Conservation (phyloP, 2,888 invertebrate genomes). For the Aspidapion aeneum region DNA sequence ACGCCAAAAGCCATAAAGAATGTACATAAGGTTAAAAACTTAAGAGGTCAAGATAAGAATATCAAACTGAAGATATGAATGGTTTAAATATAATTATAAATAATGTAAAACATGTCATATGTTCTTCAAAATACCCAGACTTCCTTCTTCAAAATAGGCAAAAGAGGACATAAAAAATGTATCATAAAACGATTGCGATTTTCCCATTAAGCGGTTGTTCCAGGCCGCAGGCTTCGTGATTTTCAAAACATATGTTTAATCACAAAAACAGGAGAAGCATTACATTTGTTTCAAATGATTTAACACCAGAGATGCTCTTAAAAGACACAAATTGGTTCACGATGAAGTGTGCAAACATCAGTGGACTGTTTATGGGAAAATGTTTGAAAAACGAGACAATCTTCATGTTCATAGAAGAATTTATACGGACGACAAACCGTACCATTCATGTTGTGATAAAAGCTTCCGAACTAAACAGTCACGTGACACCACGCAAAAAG, state of each 20-base stretch:
- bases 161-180: not conserved
- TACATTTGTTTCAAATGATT: constrained; percentile 49
- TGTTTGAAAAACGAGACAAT: too few species aligned
- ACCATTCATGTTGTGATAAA: constrained; percentile 22
- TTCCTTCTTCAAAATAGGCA: too few species aligned
- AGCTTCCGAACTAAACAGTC: constrained; percentile 33
- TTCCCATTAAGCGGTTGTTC: not conserved
- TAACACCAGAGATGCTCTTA: constrained; percentile 47
- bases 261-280: constrained; percentile 45
- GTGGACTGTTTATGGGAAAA: constrained; percentile 51
- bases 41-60: too few species aligned
- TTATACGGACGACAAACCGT: constrained; percentile 27
- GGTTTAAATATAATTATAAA: too few species aligned
- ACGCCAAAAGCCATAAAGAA: constrained; percentile 20
- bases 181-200: not conserved
- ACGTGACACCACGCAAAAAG: constrained; percentile 22
- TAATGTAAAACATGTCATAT: too few species aligned
- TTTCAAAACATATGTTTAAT: constrained; percentile 38
- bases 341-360: constrained; percentile 42
- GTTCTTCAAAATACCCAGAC: too few species aligned
- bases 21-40: too few species aligned
- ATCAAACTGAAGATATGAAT: too few species aligned
- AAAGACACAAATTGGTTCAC: constrained; percentile 49
- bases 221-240: not conserved
- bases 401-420: constrained; percentile 32